A percentile compares a stretch with the other conserved stretches of the same genome.
These are phyloP conservation scores for Rhinophrynus dorsalis DNA, from an alignment of 2,797 vertebrate species.

Conservation along the genomic window DNA sequence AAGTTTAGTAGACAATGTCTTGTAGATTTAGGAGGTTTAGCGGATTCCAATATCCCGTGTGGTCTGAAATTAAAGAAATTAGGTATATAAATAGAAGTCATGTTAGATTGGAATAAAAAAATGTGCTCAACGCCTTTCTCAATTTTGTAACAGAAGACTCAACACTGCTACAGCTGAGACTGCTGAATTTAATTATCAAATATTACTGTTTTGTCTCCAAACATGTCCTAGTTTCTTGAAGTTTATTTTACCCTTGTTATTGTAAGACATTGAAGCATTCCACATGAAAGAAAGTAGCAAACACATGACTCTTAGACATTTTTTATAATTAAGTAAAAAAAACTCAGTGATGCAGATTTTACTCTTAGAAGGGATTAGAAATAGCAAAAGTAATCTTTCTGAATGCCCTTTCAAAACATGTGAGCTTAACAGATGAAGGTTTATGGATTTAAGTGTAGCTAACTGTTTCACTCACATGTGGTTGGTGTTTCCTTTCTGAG, in stretches of 20 bases:
- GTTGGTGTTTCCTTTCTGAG: conserved; percentile 34
- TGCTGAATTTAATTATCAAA: conserved; percentile 49
- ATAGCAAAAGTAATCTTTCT: conserved; percentile 36
- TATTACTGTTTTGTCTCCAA: conserved; percentile 51
- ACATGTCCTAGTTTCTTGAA: conserved; percentile 42
- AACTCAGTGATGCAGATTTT: conserved; percentile 38
- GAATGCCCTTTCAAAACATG: conserved; percentile 31
- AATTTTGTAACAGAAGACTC: conserved; percentile 30
- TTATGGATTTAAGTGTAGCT: conserved; percentile 39
- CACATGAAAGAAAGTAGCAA: conserved; percentile 41
- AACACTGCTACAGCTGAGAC: conserved; percentile 32
- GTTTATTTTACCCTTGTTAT: conserved; percentile 49
- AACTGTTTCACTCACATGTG: conserved; percentile 29
- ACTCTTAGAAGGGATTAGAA: conserved; percentile 43
- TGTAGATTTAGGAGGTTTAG: conserved; percentile 21
- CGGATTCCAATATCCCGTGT: conserved; percentile 33
- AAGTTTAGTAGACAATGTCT: conserved; percentile 6
- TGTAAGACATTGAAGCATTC: conserved; percentile 44
- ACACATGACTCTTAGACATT: conserved; percentile 22
- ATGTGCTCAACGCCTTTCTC: conserved; percentile 37
- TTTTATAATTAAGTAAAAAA: conserved; percentile 41
- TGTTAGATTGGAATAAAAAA: conserved; percentile 32
- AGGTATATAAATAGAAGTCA: conserved; percentile 47
- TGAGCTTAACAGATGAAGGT: conserved; percentile 36
- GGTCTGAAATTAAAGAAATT: conserved; percentile 42